Evolutionary conservation across 2,113 vertebrate species (phyloP), one percentile per base, ranked within the genome.

Genomic region (Phycodurus eques): DNA sequence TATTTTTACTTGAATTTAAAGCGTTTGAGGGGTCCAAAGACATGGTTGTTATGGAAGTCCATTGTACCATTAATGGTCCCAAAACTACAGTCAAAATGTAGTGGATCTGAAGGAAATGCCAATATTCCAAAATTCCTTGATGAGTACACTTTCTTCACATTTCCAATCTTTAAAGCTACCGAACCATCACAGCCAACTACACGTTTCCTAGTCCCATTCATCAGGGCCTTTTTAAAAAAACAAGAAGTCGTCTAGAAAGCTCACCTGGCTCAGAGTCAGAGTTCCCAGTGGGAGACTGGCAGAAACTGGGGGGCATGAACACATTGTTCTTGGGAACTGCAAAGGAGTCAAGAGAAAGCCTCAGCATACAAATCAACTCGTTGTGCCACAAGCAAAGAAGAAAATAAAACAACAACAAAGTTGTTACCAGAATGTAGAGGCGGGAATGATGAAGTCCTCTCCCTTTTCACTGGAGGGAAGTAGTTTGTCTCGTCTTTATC

Each of bases 281-380:
- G 89, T 96, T 97, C 89, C 94, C 95, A 73, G 96, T 90, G 20
- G 96, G 95, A 57, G 96, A 95, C 86, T 97, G 95, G 83, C 95
- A 97, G 92, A 98, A 95, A 92, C 93, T 95, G 81, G 96, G 95
- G 77, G 96, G 96, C 96, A 96, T 96, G 86, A 97, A 97, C 78
- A 98, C 95, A 90, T 98, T 98, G 94, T 96, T 98, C 93, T 97
- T 98, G 85, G 95, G 92, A 90, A 95, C 95, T 98, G 92, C 65
- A 85, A 82, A 78, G 73, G 81, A 84, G 73, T 84, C 39, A 15
- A 1, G 59, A 70, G 89, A 67, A 85, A 69, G 62, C 78, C 80
- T 88, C 75, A 80, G 80, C 72, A 89, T 88, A 88, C 82, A 85
- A 89, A 89, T 83, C 75, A 82, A 78, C 73, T 66, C 74, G 19